A percentile compares a stretch with the other conserved stretches of the same genome.
These are phyloP conservation scores for Meteorus colon DNA, from an alignment of 2,888 invertebrate genomes.

Conservation along the genomic window DNA sequence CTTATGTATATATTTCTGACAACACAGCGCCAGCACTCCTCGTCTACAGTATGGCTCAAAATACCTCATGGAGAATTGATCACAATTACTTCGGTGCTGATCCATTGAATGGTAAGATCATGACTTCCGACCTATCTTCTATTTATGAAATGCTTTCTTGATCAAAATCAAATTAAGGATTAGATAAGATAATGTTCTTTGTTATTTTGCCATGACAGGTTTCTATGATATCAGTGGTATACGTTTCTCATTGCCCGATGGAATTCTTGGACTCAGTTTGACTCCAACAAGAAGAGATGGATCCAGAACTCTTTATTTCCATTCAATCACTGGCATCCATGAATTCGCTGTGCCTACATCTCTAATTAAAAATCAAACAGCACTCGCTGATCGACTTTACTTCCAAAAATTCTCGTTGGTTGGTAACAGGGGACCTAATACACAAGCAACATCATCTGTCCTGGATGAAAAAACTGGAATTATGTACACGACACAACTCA, in stretches of 20 bases:
- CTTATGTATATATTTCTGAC: conserved; percentile 87
- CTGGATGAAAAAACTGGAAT: conserved; percentile 81
- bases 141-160: not conserved
- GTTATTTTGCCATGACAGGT: conserved; percentile 71
- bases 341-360: conserved; percentile 88
- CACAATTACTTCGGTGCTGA: conserved; percentile 91
- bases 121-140: not conserved
- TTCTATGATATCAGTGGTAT: conserved; percentile 85
- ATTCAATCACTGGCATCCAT: conserved; percentile 85
- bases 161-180: too few relatives aligned
- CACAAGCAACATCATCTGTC: conserved; percentile 84
- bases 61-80: conserved; percentile 85
- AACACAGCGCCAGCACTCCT: conserved; percentile 84
- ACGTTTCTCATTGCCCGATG: conserved; percentile 91
- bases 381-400: conserved; percentile 79
- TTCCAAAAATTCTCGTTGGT: conserved; percentile 82
- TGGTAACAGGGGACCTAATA: conserved; percentile 82
- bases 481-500: conserved; percentile 85
- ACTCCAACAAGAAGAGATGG: conserved; percentile 76
- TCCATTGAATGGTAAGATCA: conserved; percentile 75
- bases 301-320: conserved; percentile 85
- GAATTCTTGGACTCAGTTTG: conserved; percentile 84
- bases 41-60: conserved; percentile 83
- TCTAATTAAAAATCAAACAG: conserved; percentile 82
- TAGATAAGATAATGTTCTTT: not conserved